Evolutionary conservation across 2,113 vertebrate genomes (phyloP), one percentile per base, ranked within the genome.

Genomic region (Trinectes maculatus): DNA sequence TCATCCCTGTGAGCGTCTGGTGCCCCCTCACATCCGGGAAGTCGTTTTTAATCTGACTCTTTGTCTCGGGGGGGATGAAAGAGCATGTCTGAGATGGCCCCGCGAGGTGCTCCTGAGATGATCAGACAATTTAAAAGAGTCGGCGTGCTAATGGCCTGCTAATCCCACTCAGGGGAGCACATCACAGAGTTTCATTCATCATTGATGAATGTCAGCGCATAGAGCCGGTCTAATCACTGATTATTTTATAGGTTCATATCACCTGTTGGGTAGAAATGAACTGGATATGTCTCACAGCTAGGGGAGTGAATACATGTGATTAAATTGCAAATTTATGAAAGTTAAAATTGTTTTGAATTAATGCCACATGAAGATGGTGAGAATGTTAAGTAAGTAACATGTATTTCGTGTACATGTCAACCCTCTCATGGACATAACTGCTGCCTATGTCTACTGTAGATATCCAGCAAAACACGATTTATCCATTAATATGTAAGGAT

Each of bases 71-170:
- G 58, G 67, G 65, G 42, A 66, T 79, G 74, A 85, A 62, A 81
- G 58, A 66, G 10, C 34, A 71, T 24, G 10, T 18, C 51, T 34
- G 33, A 70, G 66, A 56, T 43, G 39, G 60, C 76, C 51, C 65
- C 47, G 15, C 2, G 2, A 49, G 44, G 55, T 31, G 64, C 31
- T 57, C 46, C 48, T 15, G 16, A 71, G 42, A 74, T 9, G 5
- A 58, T 58, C 1, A 1, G 34, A 60, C 67, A 67, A 70, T 88
- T 73, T 74, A 42, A 78, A 78, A 39, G 31, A 68, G 66, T 71
- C 29, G 54, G 44, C 8, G 26, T 75, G 65, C 72, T 87, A 87
- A 84, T 79, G 75, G 62, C 36, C 55, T 33, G 19, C 67, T 71
- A 76, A 84, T 84, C 58, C 2, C 0, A 16, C 74, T 60, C 71